Conservation (phyloP, 2,888 invertebrate genomes). For the Hirtodrosophila trivittata region DNA sequence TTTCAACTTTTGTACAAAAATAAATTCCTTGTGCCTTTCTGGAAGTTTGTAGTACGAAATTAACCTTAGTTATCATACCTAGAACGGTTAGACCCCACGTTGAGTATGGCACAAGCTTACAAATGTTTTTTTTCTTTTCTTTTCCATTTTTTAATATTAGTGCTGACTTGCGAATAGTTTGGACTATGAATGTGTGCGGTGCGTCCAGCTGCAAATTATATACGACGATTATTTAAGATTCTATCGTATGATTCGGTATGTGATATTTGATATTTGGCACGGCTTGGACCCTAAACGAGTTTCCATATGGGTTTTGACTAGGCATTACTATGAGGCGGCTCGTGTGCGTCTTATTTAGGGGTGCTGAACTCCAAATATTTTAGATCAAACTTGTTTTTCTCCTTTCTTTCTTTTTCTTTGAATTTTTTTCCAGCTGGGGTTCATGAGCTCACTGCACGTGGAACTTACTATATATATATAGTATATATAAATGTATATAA, state of each 20-base stretch:
- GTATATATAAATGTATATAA: too few species aligned
- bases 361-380: constrained; percentile 34
- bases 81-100: too few species aligned
- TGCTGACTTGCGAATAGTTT: constrained; percentile 26
- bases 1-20: too few species aligned
- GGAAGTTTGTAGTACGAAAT: too few species aligned
- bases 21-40: too few species aligned
- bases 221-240: constrained; percentile 17
- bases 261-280: constrained; percentile 15
- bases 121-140: too few species aligned
- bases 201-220: constrained; percentile 8
- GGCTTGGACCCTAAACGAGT: constrained; percentile 52
- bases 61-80: too few species aligned
- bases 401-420: background rate
- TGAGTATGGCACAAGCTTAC: too few species aligned
- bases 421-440: constrained; percentile 6
- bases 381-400: constrained; percentile 27
- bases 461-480: constrained; percentile 21
- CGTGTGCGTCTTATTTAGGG: constrained; percentile 27
- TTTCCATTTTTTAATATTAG: too few species aligned
- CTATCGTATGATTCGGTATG: background rate
- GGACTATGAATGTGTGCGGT: constrained; percentile 19
- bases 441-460: constrained; percentile 21
- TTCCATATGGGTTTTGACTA: constrained; percentile 17
- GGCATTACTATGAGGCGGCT: constrained; percentile 48